Conservation (phyloP, 2,797 vertebrate species). For the Peromyscus attwateri region DNA sequence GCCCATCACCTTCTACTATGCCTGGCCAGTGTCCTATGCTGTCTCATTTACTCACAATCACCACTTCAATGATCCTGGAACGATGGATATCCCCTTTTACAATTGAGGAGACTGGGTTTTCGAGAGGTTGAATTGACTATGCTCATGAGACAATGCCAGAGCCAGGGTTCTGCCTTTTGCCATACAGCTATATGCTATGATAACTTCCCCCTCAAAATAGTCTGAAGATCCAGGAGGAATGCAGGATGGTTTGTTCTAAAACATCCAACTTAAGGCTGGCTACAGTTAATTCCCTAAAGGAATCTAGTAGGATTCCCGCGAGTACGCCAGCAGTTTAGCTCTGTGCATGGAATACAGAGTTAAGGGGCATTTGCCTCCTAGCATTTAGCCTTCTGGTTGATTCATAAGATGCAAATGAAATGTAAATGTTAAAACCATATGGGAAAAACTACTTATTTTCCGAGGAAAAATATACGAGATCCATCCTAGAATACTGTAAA, state of each 20-base stretch:
- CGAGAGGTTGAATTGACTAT: slow-evolving; percentile 5
- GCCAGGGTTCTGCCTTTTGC: not conserved
- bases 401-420: slow-evolving; percentile 72
- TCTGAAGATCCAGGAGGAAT: not conserved
- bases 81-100: slow-evolving; percentile 12
- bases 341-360: slow-evolving; percentile 45
- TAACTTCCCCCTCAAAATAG: slow-evolving; percentile 2
- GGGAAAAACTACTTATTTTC: slow-evolving; percentile 65
- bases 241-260: slow-evolving; percentile 35
- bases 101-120: slow-evolving; percentile 34
- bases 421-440: slow-evolving; percentile 65
- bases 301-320: slow-evolving; percentile 28
- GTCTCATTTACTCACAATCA: slow-evolving; percentile 17
- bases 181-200: not conserved
- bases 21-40: not conserved
- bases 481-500: slow-evolving; percentile 29
- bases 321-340: slow-evolving; percentile 50
- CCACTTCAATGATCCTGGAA: not conserved
- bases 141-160: not conserved
- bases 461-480: slow-evolving; percentile 45
- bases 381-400: slow-evolving; percentile 43
- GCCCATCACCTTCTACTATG: not conserved
- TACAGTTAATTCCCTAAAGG: slow-evolving; percentile 3
- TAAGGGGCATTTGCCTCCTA: slow-evolving; percentile 50
- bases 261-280: not conserved